Conservation (phyloP, 2,888 invertebrate genomes). For the Andrena hattorfiana region DNA sequence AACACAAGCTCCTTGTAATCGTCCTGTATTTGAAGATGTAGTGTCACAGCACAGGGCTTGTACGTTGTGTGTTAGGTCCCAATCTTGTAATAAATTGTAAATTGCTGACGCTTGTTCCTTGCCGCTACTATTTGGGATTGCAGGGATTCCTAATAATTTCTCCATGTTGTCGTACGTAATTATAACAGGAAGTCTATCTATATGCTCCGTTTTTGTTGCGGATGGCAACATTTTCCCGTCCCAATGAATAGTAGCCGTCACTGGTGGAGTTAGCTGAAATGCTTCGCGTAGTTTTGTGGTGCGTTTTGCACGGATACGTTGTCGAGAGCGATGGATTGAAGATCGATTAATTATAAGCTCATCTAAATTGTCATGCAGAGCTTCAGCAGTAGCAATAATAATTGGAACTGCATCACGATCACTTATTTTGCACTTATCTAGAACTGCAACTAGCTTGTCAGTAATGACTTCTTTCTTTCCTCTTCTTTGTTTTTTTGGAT, state of each 20-base stretch:
- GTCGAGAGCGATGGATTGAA: too few relatives aligned
- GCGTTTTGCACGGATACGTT: too few relatives aligned
- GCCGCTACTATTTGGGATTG: background rate
- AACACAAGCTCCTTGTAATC: conserved; percentile 50
- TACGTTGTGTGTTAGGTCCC: conserved; percentile 16
- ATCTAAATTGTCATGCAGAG: too few relatives aligned
- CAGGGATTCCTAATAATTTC: conserved; percentile 24
- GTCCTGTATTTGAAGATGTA: conserved; percentile 24
- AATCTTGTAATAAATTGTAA: conserved; percentile 14
- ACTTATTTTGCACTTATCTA: too few relatives aligned
- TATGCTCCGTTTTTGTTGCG: background rate
- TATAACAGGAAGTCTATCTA: conserved; percentile 16
- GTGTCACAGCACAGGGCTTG: conserved; percentile 21
- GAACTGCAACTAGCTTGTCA: too few relatives aligned
- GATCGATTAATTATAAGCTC: too few relatives aligned
- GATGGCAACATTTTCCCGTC: conserved; percentile 23
- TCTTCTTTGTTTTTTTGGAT: too few relatives aligned
- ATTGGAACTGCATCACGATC: too few relatives aligned
- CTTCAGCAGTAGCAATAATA: too few relatives aligned
- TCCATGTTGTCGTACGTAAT: conserved; percentile 6
- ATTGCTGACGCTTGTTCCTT: conserved; percentile 15
- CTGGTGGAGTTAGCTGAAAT: too few relatives aligned
- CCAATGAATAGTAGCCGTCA: background rate
- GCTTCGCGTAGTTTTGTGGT: too few relatives aligned
- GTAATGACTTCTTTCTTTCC: too few relatives aligned